Percentiles rank a stretch among this genome's conserved stretches.
These are phyloP conservation scores for Drosophila ambigua DNA, from an alignment of 1,140 invertebrate species.

Conservation along the genomic window DNA sequence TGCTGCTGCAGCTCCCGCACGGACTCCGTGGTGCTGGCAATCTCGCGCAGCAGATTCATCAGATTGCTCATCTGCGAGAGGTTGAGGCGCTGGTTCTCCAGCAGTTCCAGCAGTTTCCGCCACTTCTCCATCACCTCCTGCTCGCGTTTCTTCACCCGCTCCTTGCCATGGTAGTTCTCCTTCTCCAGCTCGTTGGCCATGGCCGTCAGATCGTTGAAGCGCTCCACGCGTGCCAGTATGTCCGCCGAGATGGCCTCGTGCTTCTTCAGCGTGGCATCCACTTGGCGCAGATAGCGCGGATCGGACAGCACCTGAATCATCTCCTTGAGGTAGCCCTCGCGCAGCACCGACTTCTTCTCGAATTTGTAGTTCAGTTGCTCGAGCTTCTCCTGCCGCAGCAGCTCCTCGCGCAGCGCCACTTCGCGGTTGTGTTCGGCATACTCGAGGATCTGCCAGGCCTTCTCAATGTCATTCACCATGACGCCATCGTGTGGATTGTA, in stretches of 20 bases:
- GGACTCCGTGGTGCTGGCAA: slow-evolving; percentile 94
- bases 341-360: slow-evolving; percentile 90
- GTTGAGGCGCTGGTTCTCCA: slow-evolving; percentile 93
- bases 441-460: slow-evolving; percentile 96
- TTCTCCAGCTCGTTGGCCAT: slow-evolving; percentile 95
- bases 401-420: slow-evolving; percentile 94
- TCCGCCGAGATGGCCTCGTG: slow-evolving; percentile 99
- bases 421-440: slow-evolving; percentile 97
- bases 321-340: slow-evolving; percentile 96
- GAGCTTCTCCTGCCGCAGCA: slow-evolving; percentile 95
- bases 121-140: slow-evolving; percentile 94
- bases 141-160: slow-evolving; percentile 92
- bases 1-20: slow-evolving; percentile 92
- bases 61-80: slow-evolving; percentile 91
- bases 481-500: slow-evolving; percentile 96
- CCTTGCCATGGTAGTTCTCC: slow-evolving; percentile 96
- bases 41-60: slow-evolving; percentile 94
- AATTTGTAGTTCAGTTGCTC: slow-evolving; percentile 98
- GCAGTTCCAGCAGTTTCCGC: slow-evolving; percentile 92
- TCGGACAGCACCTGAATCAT: slow-evolving; percentile 98
- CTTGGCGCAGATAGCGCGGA: slow-evolving; percentile 95
- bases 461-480: slow-evolving; percentile 95
- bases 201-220: slow-evolving; percentile 95
- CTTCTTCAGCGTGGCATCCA: slow-evolving; percentile 99
- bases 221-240: slow-evolving; percentile 96